Base-by-base conservation (phyloP, 2,113 vertebrate species). In the Marmota monax region DNA sequence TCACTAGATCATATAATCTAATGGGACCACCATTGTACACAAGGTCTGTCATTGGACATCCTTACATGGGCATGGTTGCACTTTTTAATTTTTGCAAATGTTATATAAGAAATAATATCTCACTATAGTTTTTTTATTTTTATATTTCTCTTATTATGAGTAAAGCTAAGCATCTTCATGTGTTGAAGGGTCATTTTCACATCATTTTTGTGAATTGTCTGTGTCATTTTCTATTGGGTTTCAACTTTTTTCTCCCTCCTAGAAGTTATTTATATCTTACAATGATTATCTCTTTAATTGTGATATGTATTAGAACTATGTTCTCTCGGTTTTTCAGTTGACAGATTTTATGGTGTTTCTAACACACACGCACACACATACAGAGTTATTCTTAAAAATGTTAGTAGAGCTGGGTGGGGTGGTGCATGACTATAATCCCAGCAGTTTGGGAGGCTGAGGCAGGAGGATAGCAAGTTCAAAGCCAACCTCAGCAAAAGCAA, bases 191-290 rank as follows among this genome's bases (percentile, higher is more conserved):
- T 7, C 4, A 32, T 85, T 93, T 76, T 90, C 39, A 89, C 17
- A 90, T 67, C 73, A 80, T 61, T 92, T 92, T 85, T 42, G 73
- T 95, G 23, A 93, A 87, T 29, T 67, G n/a, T 74, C 69, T 48
- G 23, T 80, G 76, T 61, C 39, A 34, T 76, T 95, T 89, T 76
- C 23, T 8, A 12, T 61, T 61, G 65, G 39, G 12, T 45, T 87
- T 45, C 11, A 18, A 77, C 42, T 77, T 65, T 76, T 11, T 20
- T 51, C 18, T 88, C 7, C 76, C 69, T 87, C 76, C 90, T 56
- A 79, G 70, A 7, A 83, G 9, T 84, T 94, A 17, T 84, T 96
- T 84, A 70, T 39, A 32, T 76, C 80, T 61, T 77, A 45, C 27
- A 87, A n/a, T 16, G 42, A 53, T 82, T 90, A 88, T 12, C 13